These are phyloP conservation scores for Dryadula phaetusa DNA, from an alignment of 2,888 invertebrate genomes.

Conservation along the genomic window DNA sequence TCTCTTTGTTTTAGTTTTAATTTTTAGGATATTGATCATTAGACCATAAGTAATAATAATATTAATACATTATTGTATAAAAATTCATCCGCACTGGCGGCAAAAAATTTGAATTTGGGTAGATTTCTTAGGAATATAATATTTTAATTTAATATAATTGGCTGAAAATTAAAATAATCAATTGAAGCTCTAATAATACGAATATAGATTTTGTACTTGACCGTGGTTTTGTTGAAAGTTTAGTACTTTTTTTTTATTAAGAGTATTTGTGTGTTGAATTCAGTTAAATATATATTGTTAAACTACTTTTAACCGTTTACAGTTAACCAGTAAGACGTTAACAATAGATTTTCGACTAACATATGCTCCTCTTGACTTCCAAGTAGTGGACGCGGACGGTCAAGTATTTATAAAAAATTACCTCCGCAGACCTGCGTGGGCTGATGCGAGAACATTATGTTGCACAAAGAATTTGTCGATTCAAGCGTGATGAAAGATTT, in stretches of 20 bases:
- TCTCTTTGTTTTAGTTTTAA: not conserved
- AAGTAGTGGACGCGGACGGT: slow-evolving; percentile 17
- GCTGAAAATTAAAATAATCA: too few species aligned
- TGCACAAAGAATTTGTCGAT: slow-evolving; percentile 16
- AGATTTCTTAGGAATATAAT: too few species aligned
- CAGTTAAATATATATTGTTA: slow-evolving; percentile 1
- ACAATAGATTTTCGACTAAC: slow-evolving; percentile 3
- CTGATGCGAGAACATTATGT: slow-evolving; percentile 7
- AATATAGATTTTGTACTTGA: too few species aligned
- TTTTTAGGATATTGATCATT: not conserved
- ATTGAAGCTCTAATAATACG: too few species aligned
- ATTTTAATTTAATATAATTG: too few species aligned
- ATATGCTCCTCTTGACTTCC: slow-evolving; percentile 1
- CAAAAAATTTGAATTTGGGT: too few species aligned
- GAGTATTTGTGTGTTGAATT: not conserved
- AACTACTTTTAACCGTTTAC: not conserved
- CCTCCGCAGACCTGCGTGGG: not conserved
- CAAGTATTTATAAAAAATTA: slow-evolving; percentile 16
- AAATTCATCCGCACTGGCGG: too few species aligned
- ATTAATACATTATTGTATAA: too few species aligned
- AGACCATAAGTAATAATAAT: too few species aligned
- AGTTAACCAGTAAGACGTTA: slow-evolving; percentile 8
- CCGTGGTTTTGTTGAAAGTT: not conserved
- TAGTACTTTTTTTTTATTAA: not conserved
- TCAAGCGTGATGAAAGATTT: slow-evolving; percentile 2